phyloP scores from a whole-genome alignment of 2,797 vertebrate genomes.

The Myotis daubentonii region DNA sequence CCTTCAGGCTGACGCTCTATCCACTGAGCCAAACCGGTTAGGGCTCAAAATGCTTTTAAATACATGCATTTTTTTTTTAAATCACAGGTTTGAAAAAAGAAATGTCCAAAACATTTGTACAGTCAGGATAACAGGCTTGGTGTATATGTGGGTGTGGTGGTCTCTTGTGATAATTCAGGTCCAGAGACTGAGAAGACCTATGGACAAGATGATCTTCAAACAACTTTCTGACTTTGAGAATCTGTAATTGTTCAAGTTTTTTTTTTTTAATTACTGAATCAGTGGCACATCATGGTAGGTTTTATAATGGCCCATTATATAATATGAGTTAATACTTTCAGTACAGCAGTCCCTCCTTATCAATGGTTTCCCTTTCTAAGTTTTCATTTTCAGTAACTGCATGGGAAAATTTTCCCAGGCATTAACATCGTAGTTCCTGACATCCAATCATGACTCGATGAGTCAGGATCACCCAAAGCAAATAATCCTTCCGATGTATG shows the following conservation, averaged over 20 bases:
- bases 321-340: slow-evolving; percentile 4
- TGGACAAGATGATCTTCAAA: slow-evolving; percentile 9
- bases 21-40: no score
- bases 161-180: background rate
- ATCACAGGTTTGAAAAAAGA: background rate
- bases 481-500: background rate
- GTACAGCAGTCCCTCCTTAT: background rate
- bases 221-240: slow-evolving; percentile 39
- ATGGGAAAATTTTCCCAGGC: background rate
- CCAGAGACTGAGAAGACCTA: background rate
- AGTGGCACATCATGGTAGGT: background rate
- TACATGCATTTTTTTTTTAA: background rate
- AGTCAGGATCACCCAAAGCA: background rate
- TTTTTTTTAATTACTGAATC: background rate
- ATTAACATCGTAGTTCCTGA: background rate
- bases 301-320: slow-evolving; percentile 29
- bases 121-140: background rate
- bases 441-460: background rate
- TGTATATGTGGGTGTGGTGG: background rate
- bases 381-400: background rate
- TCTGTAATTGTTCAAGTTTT: slow-evolving; percentile 9
- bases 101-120: background rate
- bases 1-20: no score
- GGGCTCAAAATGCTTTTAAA: slow-evolving; percentile 24
- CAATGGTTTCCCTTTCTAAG: background rate